Percentiles rank a stretch among this genome's conserved stretches.
phyloP scores from a whole-genome alignment of 2,113 vertebrate genomes.

The Girardinichthys multiradiatus region DNA sequence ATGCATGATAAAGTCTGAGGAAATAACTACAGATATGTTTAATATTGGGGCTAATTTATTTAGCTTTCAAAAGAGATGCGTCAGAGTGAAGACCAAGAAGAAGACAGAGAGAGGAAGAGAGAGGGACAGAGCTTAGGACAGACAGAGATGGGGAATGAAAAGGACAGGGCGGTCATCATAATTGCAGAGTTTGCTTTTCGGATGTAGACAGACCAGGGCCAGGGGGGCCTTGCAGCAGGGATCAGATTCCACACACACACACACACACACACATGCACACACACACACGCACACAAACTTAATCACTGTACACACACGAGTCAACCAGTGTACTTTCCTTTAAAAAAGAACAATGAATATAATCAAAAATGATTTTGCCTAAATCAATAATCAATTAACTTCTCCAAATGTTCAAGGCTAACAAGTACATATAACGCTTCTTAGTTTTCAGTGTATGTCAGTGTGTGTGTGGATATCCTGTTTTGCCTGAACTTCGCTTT shows the following conservation, averaged over 20 bases:
- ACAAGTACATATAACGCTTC: conserved; percentile 19
- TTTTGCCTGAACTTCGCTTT: conserved; percentile 77
- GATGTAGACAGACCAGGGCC: conserved; percentile 78
- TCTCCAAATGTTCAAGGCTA: conserved; percentile 38
- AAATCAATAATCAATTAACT: conserved; percentile 27
- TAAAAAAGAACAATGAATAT: conserved; percentile 10
- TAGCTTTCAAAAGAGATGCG: conserved; percentile 18
- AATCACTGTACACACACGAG: conserved; percentile 13
- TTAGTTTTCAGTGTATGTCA: background rate
- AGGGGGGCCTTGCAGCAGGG: conserved; percentile 69
- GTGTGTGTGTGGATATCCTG: conserved; percentile 13
- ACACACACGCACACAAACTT: conserved; percentile 26
- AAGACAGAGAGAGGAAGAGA: conserved; percentile 18
- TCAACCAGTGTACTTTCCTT: conserved; percentile 20
- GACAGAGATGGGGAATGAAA: conserved; percentile 75
- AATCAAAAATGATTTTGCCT: conserved; percentile 18
- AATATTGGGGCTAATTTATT: background rate
- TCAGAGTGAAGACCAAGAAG: conserved; percentile 28
- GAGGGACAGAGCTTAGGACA: conserved; percentile 22
- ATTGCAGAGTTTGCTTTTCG: conserved; percentile 80
- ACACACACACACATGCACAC: conserved; percentile 60
- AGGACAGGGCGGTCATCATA: conserved; percentile 79
- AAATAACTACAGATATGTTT: background rate
- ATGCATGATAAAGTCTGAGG: background rate
- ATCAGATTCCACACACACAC: conserved; percentile 71